phyloP scores from a whole-genome alignment of 2,888 invertebrate genomes.

The Lottia gigantea region DNA sequence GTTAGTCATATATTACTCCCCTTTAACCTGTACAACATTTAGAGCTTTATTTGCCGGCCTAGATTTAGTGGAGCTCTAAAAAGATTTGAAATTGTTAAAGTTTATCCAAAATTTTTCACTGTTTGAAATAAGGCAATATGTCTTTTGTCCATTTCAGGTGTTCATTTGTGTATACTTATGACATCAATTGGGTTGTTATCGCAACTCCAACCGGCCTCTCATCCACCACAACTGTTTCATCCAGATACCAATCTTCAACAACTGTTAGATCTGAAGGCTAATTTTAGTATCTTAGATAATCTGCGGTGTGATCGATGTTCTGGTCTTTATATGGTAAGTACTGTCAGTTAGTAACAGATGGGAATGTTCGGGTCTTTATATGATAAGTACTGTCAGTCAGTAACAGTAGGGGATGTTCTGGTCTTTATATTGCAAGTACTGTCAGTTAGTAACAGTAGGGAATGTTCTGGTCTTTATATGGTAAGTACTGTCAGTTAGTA shows the following conservation, averaged over 20 bases:
- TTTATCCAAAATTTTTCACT: no score
- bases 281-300: conserved; percentile 54
- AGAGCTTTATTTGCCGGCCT: background rate
- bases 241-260: conserved; percentile 59
- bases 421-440: no score
- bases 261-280: conserved; percentile 59
- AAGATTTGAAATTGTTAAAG: no score
- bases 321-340: conserved; percentile 49
- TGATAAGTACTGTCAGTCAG: no score
- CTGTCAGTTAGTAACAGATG: no score
- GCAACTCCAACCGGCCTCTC: conserved; percentile 51
- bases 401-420: no score
- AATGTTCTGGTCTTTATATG: no score
- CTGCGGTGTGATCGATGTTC: conserved; percentile 59
- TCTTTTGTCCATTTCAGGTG: conserved; percentile 33
- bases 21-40: background rate
- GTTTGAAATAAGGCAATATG: conserved; percentile 7
- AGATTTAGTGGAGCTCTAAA: no score
- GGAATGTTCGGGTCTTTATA: no score
- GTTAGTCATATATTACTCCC: background rate
- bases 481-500: no score
- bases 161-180: conserved; percentile 46
- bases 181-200: conserved; percentile 50
- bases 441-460: no score
- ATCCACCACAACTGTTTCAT: conserved; percentile 61